Evolutionary conservation across 2,113 vertebrate species (phyloP), one percentile per base, ranked within the genome.

Genomic region (Epinephelus cyanopodus): DNA sequence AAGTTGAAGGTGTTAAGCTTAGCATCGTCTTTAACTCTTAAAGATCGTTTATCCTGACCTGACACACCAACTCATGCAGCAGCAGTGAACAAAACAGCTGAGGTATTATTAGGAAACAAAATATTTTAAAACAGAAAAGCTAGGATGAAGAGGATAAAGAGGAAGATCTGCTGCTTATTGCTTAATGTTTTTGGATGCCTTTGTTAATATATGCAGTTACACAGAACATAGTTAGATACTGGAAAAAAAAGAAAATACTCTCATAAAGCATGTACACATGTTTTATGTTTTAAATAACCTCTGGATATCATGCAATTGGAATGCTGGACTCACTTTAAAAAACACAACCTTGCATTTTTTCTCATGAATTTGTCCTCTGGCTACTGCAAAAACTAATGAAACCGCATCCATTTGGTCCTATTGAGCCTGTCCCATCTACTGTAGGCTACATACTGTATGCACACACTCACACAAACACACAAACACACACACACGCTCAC

Each of bases 381-480:
- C 54, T 37, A 14, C 14, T 68, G 37, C 47, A 74, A 63, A 82
- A 80, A 86, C 25, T 77, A 81, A 86, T 74, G 54, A 23, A 81
- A 50, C 23, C 23, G 25, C 19, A 0, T 74, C 21, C 11, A 57
- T 77, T 47, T 19, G 2, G 18, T 60, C 23, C 23, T 71, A 19
- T 57, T 47, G 67, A 70, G 61, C 33, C 27, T 21, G 6, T 76
- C 58, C 45, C 53, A 68, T 56, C 39, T 71, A 54, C n/a, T 65
- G 23, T 45, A 45, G 9, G 33, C 33, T 82, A 83, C 74, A 52
- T 56, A 54, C 58, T 81, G 68, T 65, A 25, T 13, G 39, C 29
- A 60, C 45, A 62, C 52, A 65, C 57, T 79, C 39, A 71, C 29
- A 57, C 53, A 67, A 18, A 74, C 29, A 62, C 62, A 74, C 66